Evolutionary conservation across 2,888 invertebrate species (phyloP).

Genomic region (Nomada hirtipes): DNA sequence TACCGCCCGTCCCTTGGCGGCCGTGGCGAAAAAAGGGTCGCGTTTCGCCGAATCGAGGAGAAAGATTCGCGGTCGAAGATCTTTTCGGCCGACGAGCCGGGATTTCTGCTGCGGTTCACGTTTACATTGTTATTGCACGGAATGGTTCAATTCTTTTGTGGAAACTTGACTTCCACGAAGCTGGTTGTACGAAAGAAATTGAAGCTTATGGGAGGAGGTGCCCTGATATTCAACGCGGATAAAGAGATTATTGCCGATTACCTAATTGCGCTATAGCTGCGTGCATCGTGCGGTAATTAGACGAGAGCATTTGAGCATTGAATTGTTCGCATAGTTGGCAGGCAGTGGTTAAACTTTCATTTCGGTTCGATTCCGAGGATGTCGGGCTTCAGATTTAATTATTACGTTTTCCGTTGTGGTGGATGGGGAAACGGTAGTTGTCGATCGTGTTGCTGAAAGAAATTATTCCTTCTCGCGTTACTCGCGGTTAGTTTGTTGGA

Average conservation of each 20-base stretch:
- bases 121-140: too few species aligned
- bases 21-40: not conserved
- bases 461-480: slow-evolving; percentile 16
- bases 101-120: too few species aligned
- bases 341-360: not conserved
- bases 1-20: not conserved
- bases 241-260: not conserved
- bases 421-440: not conserved
- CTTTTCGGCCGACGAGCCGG: too few species aligned
- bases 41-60: not conserved
- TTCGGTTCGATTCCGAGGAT: slow-evolving; percentile 3
- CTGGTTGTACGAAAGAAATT: too few species aligned
- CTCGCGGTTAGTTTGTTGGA: not conserved
- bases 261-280: not conserved
- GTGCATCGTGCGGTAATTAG: not conserved
- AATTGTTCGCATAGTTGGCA: not conserved
- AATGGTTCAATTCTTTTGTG: too few species aligned
- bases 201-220: not conserved
- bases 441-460: not conserved
- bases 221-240: not conserved
- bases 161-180: too few species aligned
- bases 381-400: not conserved
- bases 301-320: slow-evolving; percentile 6
- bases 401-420: slow-evolving; percentile 18
- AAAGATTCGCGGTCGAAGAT: not conserved